Percentiles rank a stretch among this genome's conserved stretches.
phyloP scores from a whole-genome alignment of 2,797 vertebrate species.

The Adrianichthys oophorus region DNA sequence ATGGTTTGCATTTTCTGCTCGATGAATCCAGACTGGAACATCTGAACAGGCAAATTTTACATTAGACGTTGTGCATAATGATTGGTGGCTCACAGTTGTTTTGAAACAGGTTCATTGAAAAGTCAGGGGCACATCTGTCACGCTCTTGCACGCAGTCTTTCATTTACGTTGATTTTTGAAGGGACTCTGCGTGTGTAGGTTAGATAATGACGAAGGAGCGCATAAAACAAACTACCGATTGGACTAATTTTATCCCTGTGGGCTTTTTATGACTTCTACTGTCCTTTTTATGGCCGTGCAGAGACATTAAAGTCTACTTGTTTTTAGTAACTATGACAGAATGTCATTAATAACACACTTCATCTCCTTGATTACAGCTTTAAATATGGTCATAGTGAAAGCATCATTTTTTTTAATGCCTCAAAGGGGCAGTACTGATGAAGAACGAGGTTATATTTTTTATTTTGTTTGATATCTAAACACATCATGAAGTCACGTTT shows the following conservation, averaged over 20 bases:
- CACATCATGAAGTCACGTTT: neutral
- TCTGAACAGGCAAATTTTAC: conserved; percentile 34
- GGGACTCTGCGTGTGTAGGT: conserved; percentile 1
- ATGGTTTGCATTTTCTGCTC: conserved; percentile 58
- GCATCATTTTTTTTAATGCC: neutral
- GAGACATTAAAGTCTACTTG: neutral
- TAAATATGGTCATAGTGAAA: neutral
- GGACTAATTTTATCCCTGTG: conserved; percentile 14
- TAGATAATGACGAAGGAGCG: too few species aligned
- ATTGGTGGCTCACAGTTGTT: conserved; percentile 13
- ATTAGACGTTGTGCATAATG: conserved; percentile 15
- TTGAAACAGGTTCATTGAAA: conserved; percentile 4
- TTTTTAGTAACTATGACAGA: neutral
- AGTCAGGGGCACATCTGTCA: conserved; percentile 1
- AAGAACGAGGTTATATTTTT: conserved; percentile 9
- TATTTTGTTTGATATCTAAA: conserved; percentile 20
- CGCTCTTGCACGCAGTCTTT: neutral
- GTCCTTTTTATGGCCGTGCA: conserved; percentile 11
- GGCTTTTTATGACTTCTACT: conserved; percentile 15
- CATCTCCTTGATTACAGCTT: neutral
- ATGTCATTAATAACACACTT: neutral
- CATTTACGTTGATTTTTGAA: conserved; percentile 4
- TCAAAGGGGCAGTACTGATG: too few species aligned
- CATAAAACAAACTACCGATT: conserved; percentile 5
- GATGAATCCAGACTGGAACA: conserved; percentile 37